Base-by-base conservation (phyloP, 2,113 vertebrate genomes). In the Stegastes partitus region DNA sequence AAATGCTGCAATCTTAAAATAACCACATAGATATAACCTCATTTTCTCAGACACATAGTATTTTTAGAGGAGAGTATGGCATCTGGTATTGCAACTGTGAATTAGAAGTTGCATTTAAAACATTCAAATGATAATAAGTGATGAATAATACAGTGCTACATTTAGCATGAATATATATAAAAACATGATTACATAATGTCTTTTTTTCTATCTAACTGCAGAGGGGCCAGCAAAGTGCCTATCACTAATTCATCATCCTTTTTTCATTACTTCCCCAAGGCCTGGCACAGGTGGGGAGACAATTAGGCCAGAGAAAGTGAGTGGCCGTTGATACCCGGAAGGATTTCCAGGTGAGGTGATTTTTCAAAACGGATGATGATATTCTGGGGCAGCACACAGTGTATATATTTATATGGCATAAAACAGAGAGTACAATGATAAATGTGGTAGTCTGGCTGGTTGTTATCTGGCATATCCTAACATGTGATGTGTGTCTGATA, bases 251-350 rank as follows among this genome's bases (percentile, higher is more conserved):
- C 25, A 62, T 67, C n/a, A 16, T 42, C 34, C 16, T 58, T 44
- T 54, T 21, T 65, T 25, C 14, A 67, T 37, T 37, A 26, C 31
- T 23, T 56, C 42, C 21, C 45, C 2, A 11, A 55, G 23, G 44
- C 67, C 42, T 73, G 47, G 64, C 19, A 53, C 66, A 85, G 66
- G 74, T 70, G 39, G 25, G 37, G 25, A 83, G 42, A 80, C 51
- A 74, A 67, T 64, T 51, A 74, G 45, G 54, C 42, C 69, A 59
- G 54, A 77, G 18, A 66, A 26, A 68, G 11, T 51, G 31, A 1
- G 5, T 26, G 28, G 26, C 14, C 47, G 37, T 1, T 64, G 54
- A 74, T 45, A 72, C 59, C 23, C 80, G 25, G 55, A 15, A 67
- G 26, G 57, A 69, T 39, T 78, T 54, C 23, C 39, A 81, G 65